Conservation (phyloP, 2,888 invertebrate species). For the Vanessa cardui region DNA sequence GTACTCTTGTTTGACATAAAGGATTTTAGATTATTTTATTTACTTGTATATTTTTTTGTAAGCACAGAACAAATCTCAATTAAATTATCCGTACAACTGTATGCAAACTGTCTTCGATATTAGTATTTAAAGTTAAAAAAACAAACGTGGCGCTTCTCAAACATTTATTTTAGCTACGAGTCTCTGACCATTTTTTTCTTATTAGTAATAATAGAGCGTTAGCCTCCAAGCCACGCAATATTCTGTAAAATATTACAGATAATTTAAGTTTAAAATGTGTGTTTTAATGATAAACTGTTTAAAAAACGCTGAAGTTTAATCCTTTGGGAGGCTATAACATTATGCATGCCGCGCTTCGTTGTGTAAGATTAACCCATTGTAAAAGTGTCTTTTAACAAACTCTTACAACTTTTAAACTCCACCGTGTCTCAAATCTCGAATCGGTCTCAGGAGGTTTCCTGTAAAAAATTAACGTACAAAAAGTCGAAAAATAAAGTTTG, state of each 20-base stretch:
- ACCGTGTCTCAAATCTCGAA: slow-evolving; percentile 73
- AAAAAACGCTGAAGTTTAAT: slow-evolving; percentile 34
- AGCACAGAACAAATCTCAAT: too few species aligned
- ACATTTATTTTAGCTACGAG: too few species aligned
- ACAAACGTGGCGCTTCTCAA: too few species aligned
- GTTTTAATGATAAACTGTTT: slow-evolving; percentile 19
- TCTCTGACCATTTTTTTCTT: too few species aligned
- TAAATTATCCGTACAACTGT: too few species aligned
- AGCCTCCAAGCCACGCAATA: too few species aligned
- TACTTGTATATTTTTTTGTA: too few species aligned
- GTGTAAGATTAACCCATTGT: slow-evolving; percentile 79
- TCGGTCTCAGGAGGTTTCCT: slow-evolving; percentile 70
- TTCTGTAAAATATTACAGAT: slow-evolving; percentile 10
- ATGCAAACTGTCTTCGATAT: too few species aligned
- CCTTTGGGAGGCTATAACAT: slow-evolving; percentile 62
- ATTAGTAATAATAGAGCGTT: too few species aligned
- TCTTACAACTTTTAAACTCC: slow-evolving; percentile 70
- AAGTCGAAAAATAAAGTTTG: slow-evolving; percentile 62
- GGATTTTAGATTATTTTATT: too few species aligned
- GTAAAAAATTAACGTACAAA: slow-evolving; percentile 78
- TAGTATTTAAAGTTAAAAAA: too few species aligned
- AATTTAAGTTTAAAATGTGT: slow-evolving; percentile 14
- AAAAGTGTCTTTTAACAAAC: slow-evolving; percentile 77
- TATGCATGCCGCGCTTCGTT: slow-evolving; percentile 68
- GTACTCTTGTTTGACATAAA: too few species aligned